Conservation (phyloP, 2,113 vertebrate species). For the Bettongia penicillata region DNA sequence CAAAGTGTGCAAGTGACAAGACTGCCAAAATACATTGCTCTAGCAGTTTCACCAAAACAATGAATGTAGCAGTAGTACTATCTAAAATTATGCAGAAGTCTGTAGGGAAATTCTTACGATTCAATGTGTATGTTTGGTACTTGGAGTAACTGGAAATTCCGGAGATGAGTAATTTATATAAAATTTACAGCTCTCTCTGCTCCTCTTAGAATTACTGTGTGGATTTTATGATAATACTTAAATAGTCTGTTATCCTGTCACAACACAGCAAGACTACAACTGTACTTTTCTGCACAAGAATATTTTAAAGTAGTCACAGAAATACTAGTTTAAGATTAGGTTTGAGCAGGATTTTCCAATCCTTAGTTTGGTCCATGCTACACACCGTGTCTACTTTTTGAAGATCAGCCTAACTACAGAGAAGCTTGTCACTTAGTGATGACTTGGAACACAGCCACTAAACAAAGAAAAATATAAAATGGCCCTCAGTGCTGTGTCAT, state of each 20-base stretch:
- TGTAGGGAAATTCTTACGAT: slow-evolving; percentile 48
- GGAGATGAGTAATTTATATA: slow-evolving; percentile 52
- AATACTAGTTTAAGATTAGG: neutral
- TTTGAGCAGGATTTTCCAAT: slow-evolving; percentile 10
- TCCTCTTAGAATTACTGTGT: slow-evolving; percentile 49
- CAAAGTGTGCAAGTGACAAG: slow-evolving; percentile 16
- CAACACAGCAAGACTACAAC: slow-evolving; percentile 54
- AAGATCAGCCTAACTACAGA: neutral
- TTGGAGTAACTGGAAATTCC: slow-evolving; percentile 56
- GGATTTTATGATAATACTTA: slow-evolving; percentile 65
- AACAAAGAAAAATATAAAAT: neutral
- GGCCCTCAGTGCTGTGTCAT: neutral
- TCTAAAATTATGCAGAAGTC: slow-evolving; percentile 25
- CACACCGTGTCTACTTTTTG: neutral
- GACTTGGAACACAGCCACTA: neutral
- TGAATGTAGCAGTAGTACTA: neutral
- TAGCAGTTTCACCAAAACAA: slow-evolving; percentile 31
- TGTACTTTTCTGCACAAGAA: slow-evolving; percentile 23
- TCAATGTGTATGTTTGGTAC: slow-evolving; percentile 43
- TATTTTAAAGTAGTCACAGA: neutral
- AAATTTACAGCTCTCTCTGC: slow-evolving; percentile 49
- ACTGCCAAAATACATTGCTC: slow-evolving; percentile 5
- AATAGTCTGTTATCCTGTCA: slow-evolving; percentile 55
- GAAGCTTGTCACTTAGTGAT: neutral
- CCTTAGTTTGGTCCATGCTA: neutral